A percentile compares a stretch with the other conserved stretches of the same genome.
phyloP scores from a whole-genome alignment of 64 coral and sea anemone genomes.

The Anthopleura sola region DNA sequence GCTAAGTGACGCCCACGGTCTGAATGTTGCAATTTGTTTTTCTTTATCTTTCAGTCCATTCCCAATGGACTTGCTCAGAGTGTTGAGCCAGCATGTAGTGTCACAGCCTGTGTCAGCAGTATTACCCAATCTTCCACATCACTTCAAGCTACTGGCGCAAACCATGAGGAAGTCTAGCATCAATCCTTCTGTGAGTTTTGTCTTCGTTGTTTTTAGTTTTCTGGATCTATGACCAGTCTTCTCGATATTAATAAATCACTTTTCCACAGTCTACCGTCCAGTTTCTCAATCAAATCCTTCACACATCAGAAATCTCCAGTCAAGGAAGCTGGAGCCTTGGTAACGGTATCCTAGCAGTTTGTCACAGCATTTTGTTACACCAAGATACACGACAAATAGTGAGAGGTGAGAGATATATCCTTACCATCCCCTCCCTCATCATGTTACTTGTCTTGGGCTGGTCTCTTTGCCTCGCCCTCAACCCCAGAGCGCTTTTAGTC shows the following conservation, averaged over 20 bases:
- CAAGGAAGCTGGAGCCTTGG: conserved; percentile 61
- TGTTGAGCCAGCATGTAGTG: conserved; percentile 77
- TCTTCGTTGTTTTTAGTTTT: background rate
- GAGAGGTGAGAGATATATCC: conserved; percentile 42
- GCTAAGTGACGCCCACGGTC: background rate
- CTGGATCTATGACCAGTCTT: background rate
- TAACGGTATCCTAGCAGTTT: conserved; percentile 80
- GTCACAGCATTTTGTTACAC: conserved; percentile 76
- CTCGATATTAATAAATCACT: background rate
- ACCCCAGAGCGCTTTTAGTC: background rate
- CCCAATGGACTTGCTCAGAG: conserved; percentile 58
- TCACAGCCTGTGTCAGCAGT: conserved; percentile 72
- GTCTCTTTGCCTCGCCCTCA: too few relatives aligned
- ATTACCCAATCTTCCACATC: conserved; percentile 73
- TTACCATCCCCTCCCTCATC: background rate
- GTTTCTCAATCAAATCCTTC: conserved; percentile 63
- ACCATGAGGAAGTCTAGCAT: conserved; percentile 65
- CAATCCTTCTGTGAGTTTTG: conserved; percentile 66
- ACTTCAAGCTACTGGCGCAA: conserved; percentile 76
- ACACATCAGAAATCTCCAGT: conserved; percentile 42
- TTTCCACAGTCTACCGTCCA: conserved; percentile 63
- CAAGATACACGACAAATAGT: conserved; percentile 71
- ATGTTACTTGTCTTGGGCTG: too few relatives aligned
- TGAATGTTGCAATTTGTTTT: background rate
- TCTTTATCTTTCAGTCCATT: conserved; percentile 49